These are phyloP conservation scores for Salvelinus namaycush DNA, from an alignment of 2,113 vertebrate species.

Conservation along the genomic window DNA sequence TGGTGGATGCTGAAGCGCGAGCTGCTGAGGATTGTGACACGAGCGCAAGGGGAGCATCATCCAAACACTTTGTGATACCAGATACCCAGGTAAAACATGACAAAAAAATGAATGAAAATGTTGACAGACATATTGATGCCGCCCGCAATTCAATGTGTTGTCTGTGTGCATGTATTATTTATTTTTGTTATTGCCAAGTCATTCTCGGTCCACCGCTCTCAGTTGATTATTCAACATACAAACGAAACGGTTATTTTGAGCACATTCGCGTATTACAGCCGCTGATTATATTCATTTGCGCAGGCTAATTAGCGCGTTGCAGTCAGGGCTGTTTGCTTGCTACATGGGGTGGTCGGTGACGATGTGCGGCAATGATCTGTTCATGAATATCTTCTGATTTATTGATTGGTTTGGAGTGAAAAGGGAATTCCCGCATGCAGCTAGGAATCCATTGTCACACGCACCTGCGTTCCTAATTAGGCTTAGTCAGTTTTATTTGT, in stretches of 20 bases:
- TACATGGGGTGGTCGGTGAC: not conserved
- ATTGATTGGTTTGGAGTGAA: not conserved
- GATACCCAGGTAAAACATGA: constrained; percentile 7
- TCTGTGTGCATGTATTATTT: not conserved
- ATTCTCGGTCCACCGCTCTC: not conserved
- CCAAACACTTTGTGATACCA: constrained; percentile 9
- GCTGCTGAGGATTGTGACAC: constrained; percentile 29
- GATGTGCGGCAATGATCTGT: not conserved
- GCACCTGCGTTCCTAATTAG: not conserved
- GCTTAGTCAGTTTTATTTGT: not conserved
- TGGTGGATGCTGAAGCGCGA: constrained; percentile 20
- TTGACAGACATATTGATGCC: not conserved
- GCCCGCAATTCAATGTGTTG: not conserved
- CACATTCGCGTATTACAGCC: not conserved
- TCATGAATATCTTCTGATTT: not conserved
- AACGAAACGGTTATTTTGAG: not conserved
- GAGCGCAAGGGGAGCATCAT: constrained; percentile 31
- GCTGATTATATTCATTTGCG: not conserved
- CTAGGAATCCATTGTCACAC: not conserved
- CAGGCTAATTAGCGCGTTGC: not conserved
- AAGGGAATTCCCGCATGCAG: constrained; percentile 10
- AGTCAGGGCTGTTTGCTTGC: not conserved
- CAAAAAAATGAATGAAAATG: not conserved
- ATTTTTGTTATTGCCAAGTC: not conserved
- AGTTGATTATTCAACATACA: not conserved